These are phyloP conservation scores for Sebastes minor DNA, from an alignment of 2,797 vertebrate species.

Conservation along the genomic window DNA sequence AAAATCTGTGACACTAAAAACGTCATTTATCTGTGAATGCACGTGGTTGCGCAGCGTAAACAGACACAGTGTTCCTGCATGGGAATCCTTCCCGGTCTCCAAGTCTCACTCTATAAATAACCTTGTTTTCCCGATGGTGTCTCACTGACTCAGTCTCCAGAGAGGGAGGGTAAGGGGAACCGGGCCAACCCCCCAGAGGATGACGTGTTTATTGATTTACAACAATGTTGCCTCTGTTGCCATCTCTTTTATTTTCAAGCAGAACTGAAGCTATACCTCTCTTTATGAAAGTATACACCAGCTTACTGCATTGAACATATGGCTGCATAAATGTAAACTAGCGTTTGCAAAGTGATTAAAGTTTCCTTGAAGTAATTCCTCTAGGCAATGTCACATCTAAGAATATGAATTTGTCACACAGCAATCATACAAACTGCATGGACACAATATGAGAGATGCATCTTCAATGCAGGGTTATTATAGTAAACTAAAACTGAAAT, in stretches of 20 bases:
- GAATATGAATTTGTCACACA: too few relatives aligned
- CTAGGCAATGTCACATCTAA: too few relatives aligned
- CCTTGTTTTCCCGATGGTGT: slow-evolving; percentile 39
- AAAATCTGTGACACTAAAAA: not conserved
- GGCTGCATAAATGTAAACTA: too few relatives aligned
- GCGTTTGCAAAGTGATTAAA: too few relatives aligned
- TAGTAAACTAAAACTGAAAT: too few relatives aligned
- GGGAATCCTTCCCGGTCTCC: slow-evolving; percentile 34
- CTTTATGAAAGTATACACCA: too few relatives aligned
- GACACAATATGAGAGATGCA: too few relatives aligned
- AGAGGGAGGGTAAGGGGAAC: not conserved
- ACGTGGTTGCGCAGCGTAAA: slow-evolving; percentile 7
- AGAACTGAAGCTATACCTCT: not conserved
- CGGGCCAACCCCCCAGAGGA: not conserved
- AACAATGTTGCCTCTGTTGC: not conserved
- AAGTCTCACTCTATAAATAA: slow-evolving; percentile 66
- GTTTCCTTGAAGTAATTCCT: too few relatives aligned
- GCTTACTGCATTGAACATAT: too few relatives aligned
- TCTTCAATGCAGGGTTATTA: too few relatives aligned
- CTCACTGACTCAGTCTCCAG: slow-evolving; percentile 23
- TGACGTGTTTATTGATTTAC: slow-evolving; percentile 8
- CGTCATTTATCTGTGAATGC: not conserved
- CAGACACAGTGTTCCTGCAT: slow-evolving; percentile 38
- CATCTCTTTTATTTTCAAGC: not conserved
- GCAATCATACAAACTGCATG: too few relatives aligned